Evolutionary conservation across 1,140 invertebrate genomes (phyloP), one percentile per base, ranked within the genome.

Genomic region (Eupeodes corollae): DNA sequence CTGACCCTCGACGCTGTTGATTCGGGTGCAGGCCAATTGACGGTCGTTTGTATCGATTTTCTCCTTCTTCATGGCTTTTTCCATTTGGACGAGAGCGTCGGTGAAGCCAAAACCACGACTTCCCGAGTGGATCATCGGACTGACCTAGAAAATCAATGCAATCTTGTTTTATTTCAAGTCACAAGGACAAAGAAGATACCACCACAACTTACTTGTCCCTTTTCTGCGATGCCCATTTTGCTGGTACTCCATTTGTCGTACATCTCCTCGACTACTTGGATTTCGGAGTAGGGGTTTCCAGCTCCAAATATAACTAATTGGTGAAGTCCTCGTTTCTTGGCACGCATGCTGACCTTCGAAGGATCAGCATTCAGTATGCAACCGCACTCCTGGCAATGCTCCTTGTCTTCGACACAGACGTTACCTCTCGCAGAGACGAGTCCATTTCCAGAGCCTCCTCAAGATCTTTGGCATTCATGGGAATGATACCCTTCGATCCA

Each of bases 361-460:
- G 97, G 92, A 78, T 99, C 96, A 26, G 97, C 96, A 73, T 95
- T 96, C 12, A 99, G 73, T 97, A 99, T 99, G 59, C 97, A 76
- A 1, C 97, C 97, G 78, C 98, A 98, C 64, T 99, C 95, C 70
- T 98, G 95, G 74, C 96, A 98, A 70, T 99, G 95, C 70, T 99
- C 96, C 70, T 99, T 99, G 69, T 99, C 97, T 73, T 99, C 97
- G 19, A 95, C 93, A 97, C 97, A 99, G 39, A 94, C 88, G 70
- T 99, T 99, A 2, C 95, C 79, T 98, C 93, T 57, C 96, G 74
- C 0, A 99, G 73, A n/a, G 93, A 98, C 97, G 97, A 99, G 71
- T 99, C 97, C 90, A 99, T 99, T 78, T 99, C 97, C 30, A 99
- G 72, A 10, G 94, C 94, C 75, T 99, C 95, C 69, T 99, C 95